A percentile compares a stretch with the other conserved stretches of the same genome.
phyloP scores from a whole-genome alignment of 2,113 vertebrate species.

The Channa maculata region DNA sequence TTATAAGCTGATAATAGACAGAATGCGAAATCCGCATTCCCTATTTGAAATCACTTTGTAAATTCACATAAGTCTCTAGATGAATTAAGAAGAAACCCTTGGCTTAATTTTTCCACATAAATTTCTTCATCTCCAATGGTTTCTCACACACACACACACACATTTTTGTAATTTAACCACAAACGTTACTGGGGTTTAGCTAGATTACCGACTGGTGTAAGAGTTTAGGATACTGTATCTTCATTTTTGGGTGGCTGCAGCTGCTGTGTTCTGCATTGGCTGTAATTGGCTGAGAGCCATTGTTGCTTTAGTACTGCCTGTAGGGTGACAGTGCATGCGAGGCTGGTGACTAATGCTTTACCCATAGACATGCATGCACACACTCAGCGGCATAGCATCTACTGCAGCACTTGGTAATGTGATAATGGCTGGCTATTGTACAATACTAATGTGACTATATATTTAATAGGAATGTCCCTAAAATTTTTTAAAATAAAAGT shows the following conservation, averaged over 20 bases:
- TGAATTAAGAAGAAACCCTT: neutral
- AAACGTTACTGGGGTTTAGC: neutral
- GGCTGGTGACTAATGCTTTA: slow-evolving; percentile 65
- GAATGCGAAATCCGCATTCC: neutral
- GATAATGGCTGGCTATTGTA: slow-evolving; percentile 42
- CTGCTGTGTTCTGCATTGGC: slow-evolving; percentile 72
- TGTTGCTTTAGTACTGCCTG: slow-evolving; percentile 58
- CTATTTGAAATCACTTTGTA: neutral
- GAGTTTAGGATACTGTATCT: slow-evolving; percentile 11
- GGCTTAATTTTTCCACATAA: neutral
- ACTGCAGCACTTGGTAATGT: slow-evolving; percentile 8
- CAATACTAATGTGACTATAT: slow-evolving; percentile 29
- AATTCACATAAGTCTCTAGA: neutral
- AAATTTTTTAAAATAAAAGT: neutral
- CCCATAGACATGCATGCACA: slow-evolving; percentile 57
- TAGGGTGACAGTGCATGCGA: slow-evolving; percentile 53
- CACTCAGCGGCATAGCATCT: slow-evolving; percentile 21
- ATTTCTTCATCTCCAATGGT: slow-evolving; percentile 1
- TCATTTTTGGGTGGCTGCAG: slow-evolving; percentile 64
- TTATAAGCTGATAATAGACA: neutral
- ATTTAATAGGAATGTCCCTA: neutral
- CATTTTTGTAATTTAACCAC: neutral
- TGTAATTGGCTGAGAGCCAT: slow-evolving; percentile 68
- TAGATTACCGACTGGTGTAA: slow-evolving; percentile 10
- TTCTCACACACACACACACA: neutral